Base-by-base conservation (phyloP, 2,797 vertebrate species). In the Enteromius viviparus region DNA sequence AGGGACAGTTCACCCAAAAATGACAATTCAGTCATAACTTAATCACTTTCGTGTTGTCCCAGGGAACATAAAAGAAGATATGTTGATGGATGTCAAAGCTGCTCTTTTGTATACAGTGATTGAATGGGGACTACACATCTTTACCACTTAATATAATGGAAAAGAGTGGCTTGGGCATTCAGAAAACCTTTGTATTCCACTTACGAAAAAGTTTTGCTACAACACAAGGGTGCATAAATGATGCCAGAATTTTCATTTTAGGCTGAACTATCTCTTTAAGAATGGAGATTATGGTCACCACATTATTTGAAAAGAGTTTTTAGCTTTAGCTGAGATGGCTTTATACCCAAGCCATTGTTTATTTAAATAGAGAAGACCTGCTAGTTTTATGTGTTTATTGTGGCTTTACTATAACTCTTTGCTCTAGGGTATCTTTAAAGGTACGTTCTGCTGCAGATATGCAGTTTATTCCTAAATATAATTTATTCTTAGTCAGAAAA, bases 341-440 rank as follows among this genome's bases (percentile, higher is more conserved):
- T 76, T 78, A 26, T 42, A 47, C 23, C 47, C 37, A 80, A 80
- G 45, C 47, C 69, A 58, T 84, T 4, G 8, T 65, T 82, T 78
- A 78, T 82, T 64, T 81, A 51, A 19, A 74, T 71, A 74, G 69
- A 79, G 72, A 55, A 23, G 3, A 15, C 65, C 47, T 53, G 29
- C 47, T 34, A 17, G 12, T 47, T 68, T 84, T 37, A 66, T 14
- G 40, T 76, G 53, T 49, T 76, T 80, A 74, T 51, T 58, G 60
- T 17, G 47, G 72, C 11, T 76, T 81, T 81, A 49, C 32, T 77
- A 51, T 77, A 78, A 32, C 3, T 70, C 21, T 60, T 14, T 62
- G 29, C 26, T 71, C 64, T 77, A 65, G 49, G 19, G 49, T 60
- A 53, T 42, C 37, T 60, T 80, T 32, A 29, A 62, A 58, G 19